Base-by-base conservation (phyloP, 2,888 invertebrate species). In the Hirtodrosophila cameraria region DNA sequence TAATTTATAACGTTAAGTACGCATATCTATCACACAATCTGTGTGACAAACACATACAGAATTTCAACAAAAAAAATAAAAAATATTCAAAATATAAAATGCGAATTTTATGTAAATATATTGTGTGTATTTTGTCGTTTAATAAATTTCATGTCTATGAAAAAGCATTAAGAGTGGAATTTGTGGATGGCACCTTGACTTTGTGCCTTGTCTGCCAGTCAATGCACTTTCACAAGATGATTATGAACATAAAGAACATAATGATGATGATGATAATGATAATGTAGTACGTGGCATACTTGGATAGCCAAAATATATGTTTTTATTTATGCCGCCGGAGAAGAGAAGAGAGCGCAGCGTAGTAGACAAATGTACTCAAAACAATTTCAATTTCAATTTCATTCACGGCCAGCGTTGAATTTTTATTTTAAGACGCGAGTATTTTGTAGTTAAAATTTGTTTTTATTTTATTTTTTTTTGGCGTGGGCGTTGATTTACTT, bases 401-500 rank as follows among this genome's bases (percentile, higher is more conserved):
- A 63, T 72, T 62, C 67, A 72, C 60, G 61, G 60, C 52, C 60
- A 65, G 38, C 55, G 42, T 16, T 45, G 13, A 48, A 48, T 38
- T 55, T 31, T 39, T 39, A 23, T 45, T 50, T 60, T 46, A 4
- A 20, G 28, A 55, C 46, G 9, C 49, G 38, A 48, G 9, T 23
- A 16, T 46, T 58, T 50, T 43, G 30, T 54, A 15, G 8, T 35
- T 55, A n/a, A n/a, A 28, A 45, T 58, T 54, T 31, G 13, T 36
- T 43, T 30, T 1, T 20, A 18, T 39, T 15, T 16, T 20, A 2
- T 25, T 9, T 8, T 7, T 23, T 27, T 15, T 7, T 20, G 28
- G 27, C 6, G 70, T 70, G 61, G 71, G 70, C 52, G 48, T 50
- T 71, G 50, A 68, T 68, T 57, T 42, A 53, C 31, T 54, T 35